Evolutionary conservation across 2,888 invertebrate species (phyloP).

Genomic region (Miltochrista miniata): DNA sequence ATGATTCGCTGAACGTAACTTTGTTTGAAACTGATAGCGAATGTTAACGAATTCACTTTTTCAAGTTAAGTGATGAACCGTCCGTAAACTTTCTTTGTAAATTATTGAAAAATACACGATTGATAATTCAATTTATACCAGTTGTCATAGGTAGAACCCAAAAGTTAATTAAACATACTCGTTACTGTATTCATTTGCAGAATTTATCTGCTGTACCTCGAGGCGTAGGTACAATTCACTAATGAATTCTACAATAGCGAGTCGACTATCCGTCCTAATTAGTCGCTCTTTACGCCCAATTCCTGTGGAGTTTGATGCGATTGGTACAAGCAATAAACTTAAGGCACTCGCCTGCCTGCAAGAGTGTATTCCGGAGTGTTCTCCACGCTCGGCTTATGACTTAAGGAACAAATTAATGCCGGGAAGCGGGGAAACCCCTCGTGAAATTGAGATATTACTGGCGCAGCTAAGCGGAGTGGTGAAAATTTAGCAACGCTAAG

Average conservation of each 20-base stretch:
- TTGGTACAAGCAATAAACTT: conserved; percentile 48
- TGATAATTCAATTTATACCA: conserved; percentile 32
- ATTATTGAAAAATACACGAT: no score
- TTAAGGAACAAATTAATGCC: conserved; percentile 63
- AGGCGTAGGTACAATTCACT: conserved; percentile 53
- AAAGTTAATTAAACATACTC: conserved; percentile 14
- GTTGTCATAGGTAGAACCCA: background rate
- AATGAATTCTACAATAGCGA: conserved; percentile 70
- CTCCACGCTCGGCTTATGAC: conserved; percentile 47
- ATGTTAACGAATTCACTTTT: conserved; percentile 28
- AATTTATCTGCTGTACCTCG: conserved; percentile 51
- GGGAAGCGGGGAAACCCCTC: conserved; percentile 65
- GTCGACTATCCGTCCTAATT: conserved; percentile 65
- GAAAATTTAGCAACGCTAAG: conserved; percentile 81
- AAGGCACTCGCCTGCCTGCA: conserved; percentile 28
- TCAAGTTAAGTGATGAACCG: no score
- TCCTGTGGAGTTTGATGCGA: conserved; percentile 54
- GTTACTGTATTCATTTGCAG: conserved; percentile 42
- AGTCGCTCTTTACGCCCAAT: conserved; percentile 66
- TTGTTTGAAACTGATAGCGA: conserved; percentile 52
- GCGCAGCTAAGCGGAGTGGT: conserved; percentile 61
- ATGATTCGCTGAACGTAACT: conserved; percentile 63
- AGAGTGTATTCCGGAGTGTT: conserved; percentile 22
- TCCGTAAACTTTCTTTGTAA: no score
- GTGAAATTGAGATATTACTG: conserved; percentile 70